phyloP scores from a whole-genome alignment of 2,113 vertebrate species.

The Tangachromis dhanisi region DNA sequence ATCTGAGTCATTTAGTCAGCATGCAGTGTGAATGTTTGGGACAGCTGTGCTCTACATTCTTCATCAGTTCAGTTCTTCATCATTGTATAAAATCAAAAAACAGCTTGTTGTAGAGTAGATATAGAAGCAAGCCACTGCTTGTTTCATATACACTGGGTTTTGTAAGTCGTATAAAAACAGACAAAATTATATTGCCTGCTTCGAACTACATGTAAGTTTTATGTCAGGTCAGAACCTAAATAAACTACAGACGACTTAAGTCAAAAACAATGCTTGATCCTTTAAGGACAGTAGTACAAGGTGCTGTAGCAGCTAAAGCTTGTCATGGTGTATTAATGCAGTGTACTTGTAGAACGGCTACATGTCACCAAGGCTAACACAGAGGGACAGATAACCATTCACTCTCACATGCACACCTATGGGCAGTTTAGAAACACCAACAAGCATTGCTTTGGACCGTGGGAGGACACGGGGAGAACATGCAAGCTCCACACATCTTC shows the following conservation, averaged over 20 bases:
- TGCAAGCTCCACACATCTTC: not conserved
- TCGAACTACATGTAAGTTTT: not conserved
- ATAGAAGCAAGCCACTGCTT: not conserved
- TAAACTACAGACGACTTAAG: not conserved
- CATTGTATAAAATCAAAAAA: not conserved
- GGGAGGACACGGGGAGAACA: not conserved
- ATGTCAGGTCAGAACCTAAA: not conserved
- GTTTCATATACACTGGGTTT: not conserved
- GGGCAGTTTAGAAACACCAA: not conserved
- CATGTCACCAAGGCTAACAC: not conserved
- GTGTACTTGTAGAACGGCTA: not conserved
- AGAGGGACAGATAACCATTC: not conserved
- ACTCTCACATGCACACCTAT: not conserved
- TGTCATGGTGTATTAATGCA: not conserved
- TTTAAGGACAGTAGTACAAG: not conserved
- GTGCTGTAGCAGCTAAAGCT: not conserved
- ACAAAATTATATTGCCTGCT: not conserved
- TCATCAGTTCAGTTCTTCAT: not conserved
- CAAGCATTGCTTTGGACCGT: not conserved
- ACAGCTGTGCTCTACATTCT: not conserved
- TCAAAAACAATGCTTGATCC: not conserved
- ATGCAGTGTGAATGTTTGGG: not conserved
- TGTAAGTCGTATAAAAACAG: not conserved
- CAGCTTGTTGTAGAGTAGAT: not conserved
- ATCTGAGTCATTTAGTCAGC: not conserved